Evolutionary conservation across 2,888 invertebrate genomes (phyloP), one percentile per base, ranked within the genome.

Genomic region (Mesorhabditis belari): DNA sequence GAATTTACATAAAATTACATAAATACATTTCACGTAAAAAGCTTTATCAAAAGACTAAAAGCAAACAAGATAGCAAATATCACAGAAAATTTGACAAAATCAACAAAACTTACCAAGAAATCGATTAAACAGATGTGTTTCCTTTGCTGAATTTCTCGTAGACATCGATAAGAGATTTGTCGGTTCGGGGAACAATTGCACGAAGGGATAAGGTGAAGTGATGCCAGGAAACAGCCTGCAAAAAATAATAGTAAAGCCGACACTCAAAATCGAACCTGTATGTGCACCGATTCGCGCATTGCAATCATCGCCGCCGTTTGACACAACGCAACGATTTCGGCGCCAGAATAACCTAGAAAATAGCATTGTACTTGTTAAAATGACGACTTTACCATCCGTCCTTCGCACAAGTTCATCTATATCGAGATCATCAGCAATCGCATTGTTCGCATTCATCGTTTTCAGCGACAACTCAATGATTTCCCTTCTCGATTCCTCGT

Each of bases 261-360:
- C n/a, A 17, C 17, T 17, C n/a, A 44, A n/a, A 44, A 12, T 17
- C 12, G 44, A 44, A 21, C 21, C 21, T 52, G 52, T 12, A n/a
- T 21, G 52, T 52, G 17, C n/a, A 21, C 21, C 12, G 12, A 12
- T 21, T 58, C 62, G 9, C 65, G 63, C 65, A 94, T 82, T 1
- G 92, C 90, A 78, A 86, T 87, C 81, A 92, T 84, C 0, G 90
- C 94, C 5, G 95, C 94, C 83, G 93, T 92, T 66, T 91, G 88
- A 77, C 94, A 94, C 1, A 95, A 85, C 0, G 92, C 91, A 9
- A 85, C 82, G 4, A 87, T 61, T 85, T 98, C 96, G 0, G 96
- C 96, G 0, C 96, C 96, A 28, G 71, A 71, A 63, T 71, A 71
- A n/a, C 69, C 70, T 49, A 59, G 53, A 63, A 57, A 12, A 44